These are phyloP conservation scores for Hemicordylus capensis DNA, from an alignment of 2,113 vertebrate genomes.

Conservation along the genomic window DNA sequence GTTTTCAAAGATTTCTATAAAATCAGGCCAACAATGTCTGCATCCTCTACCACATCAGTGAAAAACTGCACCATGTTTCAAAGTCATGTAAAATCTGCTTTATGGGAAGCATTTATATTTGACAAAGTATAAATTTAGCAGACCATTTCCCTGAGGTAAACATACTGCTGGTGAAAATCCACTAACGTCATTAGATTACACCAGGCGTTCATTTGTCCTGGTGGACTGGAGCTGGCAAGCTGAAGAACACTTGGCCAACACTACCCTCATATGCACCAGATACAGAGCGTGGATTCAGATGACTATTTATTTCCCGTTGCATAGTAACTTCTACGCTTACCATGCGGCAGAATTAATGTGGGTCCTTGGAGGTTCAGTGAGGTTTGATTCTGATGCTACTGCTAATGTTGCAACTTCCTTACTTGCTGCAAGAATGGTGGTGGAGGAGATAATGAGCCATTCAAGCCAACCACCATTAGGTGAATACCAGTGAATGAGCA, in stretches of 20 bases:
- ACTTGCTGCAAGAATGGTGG: background rate
- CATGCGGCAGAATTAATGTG: background rate
- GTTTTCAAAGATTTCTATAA: conserved; percentile 73
- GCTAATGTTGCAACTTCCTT: background rate
- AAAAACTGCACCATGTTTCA: conserved; percentile 48
- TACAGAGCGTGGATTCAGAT: background rate
- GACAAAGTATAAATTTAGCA: conserved; percentile 70
- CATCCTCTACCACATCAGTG: conserved; percentile 77
- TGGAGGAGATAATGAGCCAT: background rate
- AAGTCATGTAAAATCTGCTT: conserved; percentile 56
- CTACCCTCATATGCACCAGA: background rate
- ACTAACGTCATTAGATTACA: background rate
- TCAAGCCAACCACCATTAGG: background rate
- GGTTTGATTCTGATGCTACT: background rate
- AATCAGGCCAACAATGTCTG: conserved; percentile 66
- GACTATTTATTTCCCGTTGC: background rate
- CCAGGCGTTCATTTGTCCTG: conserved; percentile 13
- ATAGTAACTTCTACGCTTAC: background rate
- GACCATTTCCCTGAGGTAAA: conserved; percentile 4
- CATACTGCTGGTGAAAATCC: conserved; percentile 1
- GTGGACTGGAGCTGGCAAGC: background rate
- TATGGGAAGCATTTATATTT: conserved; percentile 67
- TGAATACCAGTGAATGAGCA: background rate
- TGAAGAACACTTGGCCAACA: background rate
- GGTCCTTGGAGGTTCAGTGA: background rate